phyloP scores from a whole-genome alignment of 2,113 vertebrate species.

The Amphilophus citrinellus region DNA sequence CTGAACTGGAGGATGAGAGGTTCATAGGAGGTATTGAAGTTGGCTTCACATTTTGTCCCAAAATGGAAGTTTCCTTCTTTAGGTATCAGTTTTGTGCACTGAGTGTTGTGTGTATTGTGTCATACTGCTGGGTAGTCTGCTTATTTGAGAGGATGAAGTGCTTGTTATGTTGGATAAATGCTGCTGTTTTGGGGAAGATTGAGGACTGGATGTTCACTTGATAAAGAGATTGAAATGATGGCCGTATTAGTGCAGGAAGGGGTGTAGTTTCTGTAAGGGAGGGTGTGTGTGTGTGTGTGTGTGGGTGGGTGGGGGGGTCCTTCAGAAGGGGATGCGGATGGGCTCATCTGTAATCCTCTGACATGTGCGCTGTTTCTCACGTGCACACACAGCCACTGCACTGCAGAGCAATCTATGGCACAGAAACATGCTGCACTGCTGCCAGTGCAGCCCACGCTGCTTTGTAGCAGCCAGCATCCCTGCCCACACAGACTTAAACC shows the following conservation, averaged over 20 bases:
- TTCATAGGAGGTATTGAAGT: neutral
- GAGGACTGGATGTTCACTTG: slow-evolving; percentile 32
- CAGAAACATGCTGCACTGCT: slow-evolving; percentile 49
- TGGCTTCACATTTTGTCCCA: neutral
- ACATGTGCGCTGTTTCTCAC: slow-evolving; percentile 69
- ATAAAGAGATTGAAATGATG: slow-evolving; percentile 38
- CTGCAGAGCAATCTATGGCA: slow-evolving; percentile 52
- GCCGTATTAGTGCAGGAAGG: slow-evolving; percentile 24
- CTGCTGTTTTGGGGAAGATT: slow-evolving; percentile 43
- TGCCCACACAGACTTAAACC: slow-evolving; percentile 30
- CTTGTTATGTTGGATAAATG: slow-evolving; percentile 36
- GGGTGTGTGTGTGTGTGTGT: neutral
- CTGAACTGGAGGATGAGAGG: neutral
- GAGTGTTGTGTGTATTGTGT: neutral
- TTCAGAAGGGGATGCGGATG: slow-evolving; percentile 17
- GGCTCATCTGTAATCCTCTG: slow-evolving; percentile 51
- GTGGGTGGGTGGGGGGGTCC: neutral
- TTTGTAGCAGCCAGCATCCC: slow-evolving; percentile 38
- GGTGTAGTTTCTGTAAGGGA: slow-evolving; percentile 33
- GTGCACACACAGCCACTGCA: slow-evolving; percentile 57
- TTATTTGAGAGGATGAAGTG: slow-evolving; percentile 13
- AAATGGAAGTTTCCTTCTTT: neutral
- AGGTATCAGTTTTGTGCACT: neutral
- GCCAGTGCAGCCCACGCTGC: slow-evolving; percentile 47
- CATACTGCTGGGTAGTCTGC: neutral